Evolutionary conservation across 2,888 invertebrate genomes (phyloP).

Genomic region (Agrotis ipsilon): DNA sequence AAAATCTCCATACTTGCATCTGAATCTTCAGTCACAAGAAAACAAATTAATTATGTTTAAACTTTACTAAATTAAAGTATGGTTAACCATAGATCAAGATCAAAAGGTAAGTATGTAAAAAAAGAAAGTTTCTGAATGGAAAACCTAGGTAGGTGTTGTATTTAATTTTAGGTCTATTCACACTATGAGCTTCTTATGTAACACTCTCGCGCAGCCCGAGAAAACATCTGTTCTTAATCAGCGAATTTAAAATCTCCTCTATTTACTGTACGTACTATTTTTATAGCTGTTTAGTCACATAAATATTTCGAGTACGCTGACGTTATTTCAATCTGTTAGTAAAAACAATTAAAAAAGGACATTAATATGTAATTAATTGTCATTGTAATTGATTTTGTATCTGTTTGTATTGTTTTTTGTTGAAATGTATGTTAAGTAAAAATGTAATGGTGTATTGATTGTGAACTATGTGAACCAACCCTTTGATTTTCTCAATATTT

Average conservation of each 20-base stretch:
- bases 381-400: neutral
- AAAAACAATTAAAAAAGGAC: neutral
- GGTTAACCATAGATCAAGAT: too few relatives aligned
- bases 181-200: constrained; percentile 18
- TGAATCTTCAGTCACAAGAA: constrained; percentile 70
- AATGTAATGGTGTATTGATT: neutral
- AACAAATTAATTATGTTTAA: constrained; percentile 77
- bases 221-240: constrained; percentile 41
- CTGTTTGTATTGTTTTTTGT: neutral
- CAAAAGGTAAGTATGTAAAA: neutral
- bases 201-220: constrained; percentile 1
- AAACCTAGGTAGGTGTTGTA: neutral
- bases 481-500: neutral
- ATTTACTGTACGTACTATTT: constrained; percentile 32
- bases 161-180: constrained; percentile 1
- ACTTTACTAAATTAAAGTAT: too few relatives aligned
- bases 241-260: constrained; percentile 14
- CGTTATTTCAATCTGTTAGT: neutral
- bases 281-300: constrained; percentile 19
- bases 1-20: constrained; percentile 80
- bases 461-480: too few relatives aligned
- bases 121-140: neutral
- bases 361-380: neutral
- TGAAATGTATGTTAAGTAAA: neutral
- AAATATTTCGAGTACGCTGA: constrained; percentile 20